Evolutionary conservation across 2,888 invertebrate genomes (phyloP).

Genomic region (Stenotaenia linearis): DNA sequence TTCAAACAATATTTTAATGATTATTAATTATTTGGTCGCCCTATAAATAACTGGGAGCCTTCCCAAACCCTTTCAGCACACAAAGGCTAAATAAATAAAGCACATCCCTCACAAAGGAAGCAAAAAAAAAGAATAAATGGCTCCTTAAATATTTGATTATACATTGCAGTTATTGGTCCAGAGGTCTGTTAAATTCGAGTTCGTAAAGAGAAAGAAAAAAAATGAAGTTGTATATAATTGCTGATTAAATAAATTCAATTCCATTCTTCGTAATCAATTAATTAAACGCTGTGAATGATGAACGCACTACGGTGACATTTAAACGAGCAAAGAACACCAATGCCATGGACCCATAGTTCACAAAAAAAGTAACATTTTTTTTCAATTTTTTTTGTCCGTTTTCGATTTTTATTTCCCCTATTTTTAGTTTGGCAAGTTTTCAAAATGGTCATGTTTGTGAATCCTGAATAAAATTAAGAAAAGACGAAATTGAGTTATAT

Average conservation of each 20-base stretch:
- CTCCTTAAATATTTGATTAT: neutral
- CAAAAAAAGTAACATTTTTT: neutral
- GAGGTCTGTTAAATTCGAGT: neutral
- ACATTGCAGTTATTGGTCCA: slow-evolving; percentile 11
- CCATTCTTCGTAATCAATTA: neutral
- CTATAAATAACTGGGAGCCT: neutral
- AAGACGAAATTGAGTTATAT: neutral
- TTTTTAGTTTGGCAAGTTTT: neutral
- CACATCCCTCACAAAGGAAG: slow-evolving; percentile 10
- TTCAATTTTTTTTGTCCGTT: neutral
- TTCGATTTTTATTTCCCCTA: neutral
- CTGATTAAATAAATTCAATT: neutral
- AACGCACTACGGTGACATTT: slow-evolving; percentile 5
- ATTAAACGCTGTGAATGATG: neutral
- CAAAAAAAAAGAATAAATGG: neutral
- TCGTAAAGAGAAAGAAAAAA: neutral
- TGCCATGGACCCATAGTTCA: neutral
- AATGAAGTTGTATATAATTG: neutral
- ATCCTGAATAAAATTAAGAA: neutral
- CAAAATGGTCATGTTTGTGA: neutral
- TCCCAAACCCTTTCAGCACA: neutral
- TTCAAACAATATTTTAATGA: neutral
- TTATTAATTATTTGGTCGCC: slow-evolving; percentile 6
- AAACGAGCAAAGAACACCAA: neutral
- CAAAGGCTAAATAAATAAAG: neutral